phyloP scores from a whole-genome alignment of 2,113 vertebrate genomes.

The Hippocampus barbouri region DNA sequence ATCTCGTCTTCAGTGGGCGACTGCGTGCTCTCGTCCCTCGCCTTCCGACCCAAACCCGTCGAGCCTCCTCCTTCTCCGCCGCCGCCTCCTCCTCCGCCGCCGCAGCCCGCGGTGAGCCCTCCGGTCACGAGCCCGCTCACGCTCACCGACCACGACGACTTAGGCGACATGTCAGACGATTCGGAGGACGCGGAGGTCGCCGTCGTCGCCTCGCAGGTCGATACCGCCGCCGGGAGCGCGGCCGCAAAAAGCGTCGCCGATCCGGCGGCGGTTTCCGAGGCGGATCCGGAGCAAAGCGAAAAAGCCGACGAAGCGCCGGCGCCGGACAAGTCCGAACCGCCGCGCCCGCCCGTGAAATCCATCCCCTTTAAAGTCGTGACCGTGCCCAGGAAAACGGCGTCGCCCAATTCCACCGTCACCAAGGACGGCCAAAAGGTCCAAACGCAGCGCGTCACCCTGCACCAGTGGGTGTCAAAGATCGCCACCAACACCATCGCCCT shows the following conservation, averaged over 20 bases:
- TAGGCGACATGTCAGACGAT: slow-evolving; percentile 46
- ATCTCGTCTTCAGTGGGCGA: slow-evolving; percentile 65
- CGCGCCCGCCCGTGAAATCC: slow-evolving; percentile 24
- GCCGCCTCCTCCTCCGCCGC: slow-evolving; percentile 19
- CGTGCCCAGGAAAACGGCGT: slow-evolving; percentile 25
- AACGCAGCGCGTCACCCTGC: slow-evolving; percentile 59
- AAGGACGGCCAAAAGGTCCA: slow-evolving; percentile 51
- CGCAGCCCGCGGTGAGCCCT: slow-evolving; percentile 9
- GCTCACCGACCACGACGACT: slow-evolving; percentile 42
- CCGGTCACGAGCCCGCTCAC: slow-evolving; percentile 20
- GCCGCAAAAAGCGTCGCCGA: slow-evolving; percentile 17
- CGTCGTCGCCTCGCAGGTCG: not conserved
- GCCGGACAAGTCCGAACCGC: not conserved
- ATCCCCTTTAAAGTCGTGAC: slow-evolving; percentile 53
- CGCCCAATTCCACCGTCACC: slow-evolving; percentile 4
- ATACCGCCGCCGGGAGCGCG: not conserved
- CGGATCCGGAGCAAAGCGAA: not conserved
- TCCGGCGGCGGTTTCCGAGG: not conserved
- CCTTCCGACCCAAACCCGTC: slow-evolving; percentile 48
- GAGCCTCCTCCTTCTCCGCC: slow-evolving; percentile 17
- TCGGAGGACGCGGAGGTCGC: slow-evolving; percentile 10
- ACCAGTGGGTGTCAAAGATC: slow-evolving; percentile 70
- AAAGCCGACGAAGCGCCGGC: slow-evolving; percentile 9
- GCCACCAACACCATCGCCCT: slow-evolving; percentile 61
- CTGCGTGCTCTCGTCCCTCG: slow-evolving; percentile 63